Evolutionary conservation across 2,797 vertebrate genomes (phyloP).

Genomic region (Mastacembelus armatus): DNA sequence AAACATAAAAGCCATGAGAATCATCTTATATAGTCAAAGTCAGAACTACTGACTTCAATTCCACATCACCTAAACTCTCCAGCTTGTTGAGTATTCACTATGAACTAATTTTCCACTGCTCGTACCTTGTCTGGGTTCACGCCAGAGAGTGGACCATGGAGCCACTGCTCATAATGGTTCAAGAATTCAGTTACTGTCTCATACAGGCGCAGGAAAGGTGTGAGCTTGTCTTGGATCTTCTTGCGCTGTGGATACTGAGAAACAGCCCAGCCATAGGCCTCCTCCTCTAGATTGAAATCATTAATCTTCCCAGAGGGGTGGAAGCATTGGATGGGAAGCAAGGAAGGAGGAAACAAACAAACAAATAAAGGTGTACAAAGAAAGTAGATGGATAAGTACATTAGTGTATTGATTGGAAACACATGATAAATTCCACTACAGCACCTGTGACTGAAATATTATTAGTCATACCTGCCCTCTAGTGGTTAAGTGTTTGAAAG

Average conservation of each 20-base stretch:
- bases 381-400: not conserved
- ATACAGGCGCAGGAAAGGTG: constrained; percentile 88
- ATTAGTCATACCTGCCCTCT: constrained; percentile 57
- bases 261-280: constrained; percentile 86
- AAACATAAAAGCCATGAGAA: too few relatives aligned
- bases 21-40: not conserved
- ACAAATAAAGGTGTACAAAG: not conserved
- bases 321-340: not conserved
- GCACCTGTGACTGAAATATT: not conserved
- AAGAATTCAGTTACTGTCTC: constrained; percentile 85
- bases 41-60: not conserved
- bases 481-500: constrained; percentile 2
- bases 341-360: not conserved
- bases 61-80: not conserved
- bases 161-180: constrained; percentile 81
- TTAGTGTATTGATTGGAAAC: not conserved
- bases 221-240: constrained; percentile 84
- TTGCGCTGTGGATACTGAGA: constrained; percentile 89
- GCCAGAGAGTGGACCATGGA: constrained; percentile 83
- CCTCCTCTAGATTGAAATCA: constrained; percentile 89
- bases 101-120: not conserved
- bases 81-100: not conserved
- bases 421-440: not conserved
- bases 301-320: constrained; percentile 81
- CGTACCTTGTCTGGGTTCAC: constrained; percentile 86